A percentile compares a stretch with the other conserved stretches of the same genome.
Evolutionary conservation across 2,797 vertebrate genomes (phyloP).

Genomic region (Spinus pinus): DNA sequence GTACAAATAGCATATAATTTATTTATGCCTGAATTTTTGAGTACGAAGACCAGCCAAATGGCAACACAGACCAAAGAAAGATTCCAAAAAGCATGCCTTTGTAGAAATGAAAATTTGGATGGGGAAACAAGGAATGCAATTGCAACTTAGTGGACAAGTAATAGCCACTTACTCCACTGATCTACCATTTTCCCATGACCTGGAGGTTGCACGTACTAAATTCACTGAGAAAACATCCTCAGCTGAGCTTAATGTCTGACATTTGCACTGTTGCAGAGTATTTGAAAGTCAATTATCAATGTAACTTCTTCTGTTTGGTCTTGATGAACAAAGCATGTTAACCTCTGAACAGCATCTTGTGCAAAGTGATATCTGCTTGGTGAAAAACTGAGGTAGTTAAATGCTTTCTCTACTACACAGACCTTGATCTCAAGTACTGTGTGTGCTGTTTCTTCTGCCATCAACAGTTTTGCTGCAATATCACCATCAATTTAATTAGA

Average conservation of each 20-base stretch:
- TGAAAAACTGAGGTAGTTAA: background rate
- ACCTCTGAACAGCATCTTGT: fast-evolving
- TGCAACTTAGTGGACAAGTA: background rate
- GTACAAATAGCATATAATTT: background rate
- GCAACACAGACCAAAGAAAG: background rate
- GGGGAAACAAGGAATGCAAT: background rate
- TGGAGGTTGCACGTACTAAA: background rate
- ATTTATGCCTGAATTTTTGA: background rate
- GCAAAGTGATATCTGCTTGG: background rate
- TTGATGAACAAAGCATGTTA: background rate
- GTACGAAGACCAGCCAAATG: background rate
- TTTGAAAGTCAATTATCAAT: background rate
- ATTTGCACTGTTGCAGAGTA: background rate
- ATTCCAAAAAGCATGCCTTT: background rate
- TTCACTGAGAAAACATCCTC: background rate
- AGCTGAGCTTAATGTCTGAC: background rate
- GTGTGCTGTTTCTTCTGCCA: fast-evolving
- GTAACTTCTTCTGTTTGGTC: background rate
- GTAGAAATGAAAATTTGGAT: background rate
- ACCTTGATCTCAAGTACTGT: background rate
- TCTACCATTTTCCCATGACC: background rate
- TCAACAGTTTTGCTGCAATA: background rate
- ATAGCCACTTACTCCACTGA: background rate
- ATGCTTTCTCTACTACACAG: background rate
- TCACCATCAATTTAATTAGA: background rate